Evolutionary conservation across 2,113 vertebrate species (phyloP).

Genomic region (Herpetotheres cachinnans): DNA sequence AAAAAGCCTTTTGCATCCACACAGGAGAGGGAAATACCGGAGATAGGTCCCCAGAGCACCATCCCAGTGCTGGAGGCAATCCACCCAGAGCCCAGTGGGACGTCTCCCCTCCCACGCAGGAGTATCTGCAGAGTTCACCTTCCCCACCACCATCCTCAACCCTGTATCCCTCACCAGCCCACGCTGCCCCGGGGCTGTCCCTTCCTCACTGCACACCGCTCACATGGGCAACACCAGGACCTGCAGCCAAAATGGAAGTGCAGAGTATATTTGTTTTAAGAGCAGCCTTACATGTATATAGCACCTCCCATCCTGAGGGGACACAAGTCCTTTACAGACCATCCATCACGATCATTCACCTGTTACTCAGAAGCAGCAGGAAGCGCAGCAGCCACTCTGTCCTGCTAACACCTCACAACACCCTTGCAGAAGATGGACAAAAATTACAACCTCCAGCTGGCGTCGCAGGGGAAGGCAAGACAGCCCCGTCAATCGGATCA

Average conservation of each 20-base stretch:
- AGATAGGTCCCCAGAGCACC: not conserved
- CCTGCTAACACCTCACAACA: not conserved
- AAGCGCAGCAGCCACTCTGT: not conserved
- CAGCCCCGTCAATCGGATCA: not conserved
- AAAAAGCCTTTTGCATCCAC: not conserved
- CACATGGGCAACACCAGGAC: accelerated
- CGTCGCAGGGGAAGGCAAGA: not conserved
- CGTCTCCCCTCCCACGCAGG: accelerated
- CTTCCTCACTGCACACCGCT: not conserved
- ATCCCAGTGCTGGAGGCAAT: not conserved
- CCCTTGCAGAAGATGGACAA: not conserved
- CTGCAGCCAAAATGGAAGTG: not conserved
- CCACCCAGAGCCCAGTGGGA: accelerated
- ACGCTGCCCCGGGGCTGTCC: accelerated
- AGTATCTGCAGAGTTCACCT: not conserved
- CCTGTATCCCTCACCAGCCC: not conserved
- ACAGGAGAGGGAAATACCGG: not conserved
- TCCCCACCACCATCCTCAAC: not conserved
- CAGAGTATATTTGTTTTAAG: not conserved
- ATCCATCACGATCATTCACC: not conserved
- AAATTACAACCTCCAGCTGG: not conserved
- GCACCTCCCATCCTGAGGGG: not conserved
- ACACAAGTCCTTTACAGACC: not conserved
- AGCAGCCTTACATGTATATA: not conserved
- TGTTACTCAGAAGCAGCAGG: not conserved